Evolutionary conservation across 2,888 invertebrate species (phyloP).

Genomic region (Exocentrus adspersus): DNA sequence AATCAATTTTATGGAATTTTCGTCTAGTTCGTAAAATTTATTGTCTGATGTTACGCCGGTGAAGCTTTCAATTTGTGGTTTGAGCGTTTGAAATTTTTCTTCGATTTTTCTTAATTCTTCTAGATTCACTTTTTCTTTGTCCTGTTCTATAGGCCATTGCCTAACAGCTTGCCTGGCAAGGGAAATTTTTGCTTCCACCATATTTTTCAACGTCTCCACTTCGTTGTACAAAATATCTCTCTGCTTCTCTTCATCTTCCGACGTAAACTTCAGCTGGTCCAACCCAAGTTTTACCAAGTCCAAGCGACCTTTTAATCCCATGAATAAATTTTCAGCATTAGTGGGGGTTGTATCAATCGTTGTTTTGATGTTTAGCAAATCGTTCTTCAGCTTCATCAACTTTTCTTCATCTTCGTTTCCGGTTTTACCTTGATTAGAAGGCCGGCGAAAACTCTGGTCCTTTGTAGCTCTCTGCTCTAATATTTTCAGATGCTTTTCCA

Average conservation of each 20-base stretch:
- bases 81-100: slow-evolving; percentile 35
- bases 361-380: slow-evolving; percentile 39
- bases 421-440: background rate
- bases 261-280: slow-evolving; percentile 38
- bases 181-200: slow-evolving; percentile 45
- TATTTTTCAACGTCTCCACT: slow-evolving; percentile 42
- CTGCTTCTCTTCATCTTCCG: slow-evolving; percentile 42
- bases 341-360: slow-evolving; percentile 39
- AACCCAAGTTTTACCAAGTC: slow-evolving; percentile 43
- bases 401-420: slow-evolving; percentile 32
- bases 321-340: slow-evolving; percentile 35
- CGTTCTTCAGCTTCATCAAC: slow-evolving; percentile 38
- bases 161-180: slow-evolving; percentile 38
- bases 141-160: slow-evolving; percentile 37
- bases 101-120: slow-evolving; percentile 40
- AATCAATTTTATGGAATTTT: slow-evolving; percentile 38
- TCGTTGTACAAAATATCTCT: slow-evolving; percentile 43
- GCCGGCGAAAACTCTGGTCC: slow-evolving; percentile 43
- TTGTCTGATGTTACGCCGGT: slow-evolving; percentile 40
- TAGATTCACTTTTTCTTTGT: slow-evolving; percentile 22
- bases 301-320: slow-evolving; percentile 41
- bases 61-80: slow-evolving; percentile 40
- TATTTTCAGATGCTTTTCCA: slow-evolving; percentile 48
- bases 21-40: slow-evolving; percentile 45
- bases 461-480: slow-evolving; percentile 46